Percentiles rank a stretch among this genome's conserved stretches.
phyloP scores from a whole-genome alignment of 2,888 invertebrate species.

The Leucania comma region DNA sequence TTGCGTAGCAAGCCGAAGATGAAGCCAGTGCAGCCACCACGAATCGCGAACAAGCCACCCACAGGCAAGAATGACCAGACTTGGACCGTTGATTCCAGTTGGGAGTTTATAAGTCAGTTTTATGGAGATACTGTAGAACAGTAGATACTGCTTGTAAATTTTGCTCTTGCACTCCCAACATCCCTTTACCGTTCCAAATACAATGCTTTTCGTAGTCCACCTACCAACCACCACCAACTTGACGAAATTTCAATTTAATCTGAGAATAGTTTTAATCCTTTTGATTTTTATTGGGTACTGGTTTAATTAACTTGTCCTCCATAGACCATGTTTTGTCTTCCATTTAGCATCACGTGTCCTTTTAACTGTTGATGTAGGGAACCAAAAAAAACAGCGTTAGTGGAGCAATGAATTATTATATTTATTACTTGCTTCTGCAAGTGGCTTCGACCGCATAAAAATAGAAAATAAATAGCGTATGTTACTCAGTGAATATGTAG shows the following conservation, averaged over 20 bases:
- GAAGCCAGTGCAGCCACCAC: conserved; percentile 94
- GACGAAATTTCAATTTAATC: not conserved
- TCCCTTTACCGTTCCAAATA: conserved; percentile 3
- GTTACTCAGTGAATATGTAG: too few species aligned
- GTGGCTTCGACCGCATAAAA: too few species aligned
- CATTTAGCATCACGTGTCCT: too few species aligned
- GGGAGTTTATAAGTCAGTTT: conserved; percentile 96
- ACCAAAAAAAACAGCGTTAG: too few species aligned
- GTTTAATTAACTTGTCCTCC: too few species aligned
- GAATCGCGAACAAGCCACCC: conserved; percentile 87
- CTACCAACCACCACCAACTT: not conserved
- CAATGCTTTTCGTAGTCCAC: not conserved
- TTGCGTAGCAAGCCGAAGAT: conserved; percentile 91
- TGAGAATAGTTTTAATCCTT: not conserved
- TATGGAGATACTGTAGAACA: conserved; percentile 65
- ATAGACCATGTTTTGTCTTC: too few species aligned
- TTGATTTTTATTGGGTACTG: not conserved
- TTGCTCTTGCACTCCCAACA: conserved; percentile 60
- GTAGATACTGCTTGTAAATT: conserved; percentile 51
- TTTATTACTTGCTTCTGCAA: too few species aligned
- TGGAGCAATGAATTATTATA: too few species aligned
- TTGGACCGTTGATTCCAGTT: conserved; percentile 97
- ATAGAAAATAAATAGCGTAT: too few species aligned
- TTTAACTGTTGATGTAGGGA: too few species aligned
- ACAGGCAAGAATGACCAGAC: conserved; percentile 90